These are phyloP conservation scores for Actinernus sp. DNA, from an alignment of 92 coral and sea anemone species.

Conservation along the genomic window DNA sequence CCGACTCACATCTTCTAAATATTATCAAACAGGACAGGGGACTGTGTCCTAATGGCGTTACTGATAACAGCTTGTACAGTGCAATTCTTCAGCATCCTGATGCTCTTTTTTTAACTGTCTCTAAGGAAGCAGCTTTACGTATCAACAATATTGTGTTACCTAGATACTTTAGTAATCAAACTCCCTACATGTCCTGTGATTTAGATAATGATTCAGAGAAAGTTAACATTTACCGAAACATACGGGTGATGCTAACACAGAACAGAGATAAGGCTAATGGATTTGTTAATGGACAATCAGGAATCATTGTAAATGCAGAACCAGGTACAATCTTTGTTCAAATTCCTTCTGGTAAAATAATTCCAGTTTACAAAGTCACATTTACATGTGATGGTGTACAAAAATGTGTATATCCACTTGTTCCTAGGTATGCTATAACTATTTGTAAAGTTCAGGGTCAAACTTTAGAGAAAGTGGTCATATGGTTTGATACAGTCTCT, in stretches of 20 bases:
- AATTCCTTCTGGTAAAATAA: conserved; percentile 15
- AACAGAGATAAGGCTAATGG: conserved; percentile 28
- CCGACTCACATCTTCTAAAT: too few relatives aligned
- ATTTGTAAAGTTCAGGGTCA: too few relatives aligned
- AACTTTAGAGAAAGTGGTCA: too few relatives aligned
- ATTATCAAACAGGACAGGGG: too few relatives aligned
- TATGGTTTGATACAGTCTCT: too few relatives aligned
- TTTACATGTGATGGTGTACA: too few relatives aligned
- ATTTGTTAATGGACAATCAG: conserved; percentile 49
- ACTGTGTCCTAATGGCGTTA: too few relatives aligned
- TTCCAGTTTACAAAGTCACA: too few relatives aligned
- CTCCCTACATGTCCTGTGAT: not conserved
- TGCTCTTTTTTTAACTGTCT: conserved; percentile 2
- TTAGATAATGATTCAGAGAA: conserved; percentile 1
- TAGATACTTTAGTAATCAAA: not conserved
- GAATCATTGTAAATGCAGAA: conserved; percentile 1
- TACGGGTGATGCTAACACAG: conserved; percentile 15
- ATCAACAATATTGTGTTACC: not conserved
- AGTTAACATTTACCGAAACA: not conserved
- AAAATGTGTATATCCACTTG: too few relatives aligned
- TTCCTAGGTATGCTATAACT: too few relatives aligned
- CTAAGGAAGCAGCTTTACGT: not conserved
- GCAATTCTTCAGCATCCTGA: not conserved
- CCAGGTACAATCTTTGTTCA: conserved; percentile 12
- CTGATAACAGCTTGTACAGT: not conserved